These are phyloP conservation scores for Pomacea canaliculata DNA, from an alignment of 2,888 invertebrate genomes.

Conservation along the genomic window DNA sequence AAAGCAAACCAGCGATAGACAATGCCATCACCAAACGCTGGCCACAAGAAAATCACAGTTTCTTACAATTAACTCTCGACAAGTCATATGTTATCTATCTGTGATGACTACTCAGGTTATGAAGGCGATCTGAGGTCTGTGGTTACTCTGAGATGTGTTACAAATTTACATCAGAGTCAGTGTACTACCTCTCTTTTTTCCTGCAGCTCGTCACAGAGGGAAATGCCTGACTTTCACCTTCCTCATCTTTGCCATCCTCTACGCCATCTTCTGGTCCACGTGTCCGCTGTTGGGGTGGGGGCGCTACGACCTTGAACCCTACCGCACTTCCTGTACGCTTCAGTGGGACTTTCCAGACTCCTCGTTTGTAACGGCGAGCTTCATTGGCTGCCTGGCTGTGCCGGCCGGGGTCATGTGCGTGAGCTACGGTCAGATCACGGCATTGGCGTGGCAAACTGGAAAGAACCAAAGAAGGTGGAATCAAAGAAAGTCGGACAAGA, in stretches of 20 bases:
- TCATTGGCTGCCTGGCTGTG: conserved; percentile 35
- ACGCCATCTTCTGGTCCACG: conserved; percentile 38
- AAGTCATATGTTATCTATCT: too few species aligned
- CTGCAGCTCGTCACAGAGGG: conserved; percentile 22
- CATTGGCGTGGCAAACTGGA: conserved; percentile 19
- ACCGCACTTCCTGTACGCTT: conserved; percentile 38
- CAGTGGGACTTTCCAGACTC: conserved; percentile 36
- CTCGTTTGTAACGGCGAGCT: conserved; percentile 35
- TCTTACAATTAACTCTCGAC: too few species aligned
- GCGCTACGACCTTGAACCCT: conserved; percentile 39
- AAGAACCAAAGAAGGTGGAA: conserved; percentile 21
- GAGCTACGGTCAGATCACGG: conserved; percentile 33
- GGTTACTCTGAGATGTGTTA: too few species aligned
- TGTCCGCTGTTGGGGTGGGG: conserved; percentile 44
- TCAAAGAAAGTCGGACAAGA: conserved; percentile 4
- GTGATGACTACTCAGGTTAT: too few species aligned
- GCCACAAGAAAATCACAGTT: too few species aligned
- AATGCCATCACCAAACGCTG: too few species aligned
- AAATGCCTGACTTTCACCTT: not conserved
- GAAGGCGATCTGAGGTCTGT: too few species aligned
- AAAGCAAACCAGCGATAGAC: too few species aligned
- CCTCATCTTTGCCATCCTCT: conserved; percentile 22
- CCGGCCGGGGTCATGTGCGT: conserved; percentile 32
- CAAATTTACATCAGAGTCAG: too few species aligned
- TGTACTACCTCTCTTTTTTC: not conserved